Percentiles rank a stretch among this genome's conserved stretches.
phyloP scores from a whole-genome alignment of 2,113 vertebrate species.

The Rattus norvegicus region DNA sequence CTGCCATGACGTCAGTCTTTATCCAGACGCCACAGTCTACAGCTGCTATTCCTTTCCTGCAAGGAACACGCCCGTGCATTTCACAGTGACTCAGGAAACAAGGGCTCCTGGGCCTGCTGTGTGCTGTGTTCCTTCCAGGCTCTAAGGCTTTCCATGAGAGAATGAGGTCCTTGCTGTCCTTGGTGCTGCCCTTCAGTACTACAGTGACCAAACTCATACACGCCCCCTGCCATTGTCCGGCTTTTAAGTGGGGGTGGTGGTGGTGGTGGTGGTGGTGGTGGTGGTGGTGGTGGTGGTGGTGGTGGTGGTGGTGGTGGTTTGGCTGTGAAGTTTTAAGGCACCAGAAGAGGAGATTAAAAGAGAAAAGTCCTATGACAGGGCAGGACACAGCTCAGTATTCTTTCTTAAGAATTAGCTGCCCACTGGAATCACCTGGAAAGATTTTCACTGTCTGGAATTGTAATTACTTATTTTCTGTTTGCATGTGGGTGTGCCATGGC shows the following conservation, averaged over 20 bases:
- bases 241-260: too few species aligned
- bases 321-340: background rate
- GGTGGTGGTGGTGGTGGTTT: background rate
- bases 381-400: background rate
- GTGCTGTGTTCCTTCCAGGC: background rate
- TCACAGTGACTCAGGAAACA: background rate
- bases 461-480: background rate
- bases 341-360: background rate
- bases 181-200: background rate
- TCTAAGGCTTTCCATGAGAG: background rate
- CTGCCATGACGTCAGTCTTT: background rate
- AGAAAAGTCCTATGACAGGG: background rate
- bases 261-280: background rate
- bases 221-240: background rate
- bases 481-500: background rate
- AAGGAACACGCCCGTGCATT: background rate
- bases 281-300: too few species aligned
- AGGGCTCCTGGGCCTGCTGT: background rate
- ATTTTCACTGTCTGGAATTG: background rate
- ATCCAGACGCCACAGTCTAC: background rate
- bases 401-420: background rate
- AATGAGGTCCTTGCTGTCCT: background rate
- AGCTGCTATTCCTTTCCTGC: background rate
- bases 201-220: background rate
- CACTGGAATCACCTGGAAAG: background rate